A percentile compares a stretch with the other conserved stretches of the same genome.
Conservation (phyloP, 2,888 invertebrate species). For the Sycophila texana region DNA sequence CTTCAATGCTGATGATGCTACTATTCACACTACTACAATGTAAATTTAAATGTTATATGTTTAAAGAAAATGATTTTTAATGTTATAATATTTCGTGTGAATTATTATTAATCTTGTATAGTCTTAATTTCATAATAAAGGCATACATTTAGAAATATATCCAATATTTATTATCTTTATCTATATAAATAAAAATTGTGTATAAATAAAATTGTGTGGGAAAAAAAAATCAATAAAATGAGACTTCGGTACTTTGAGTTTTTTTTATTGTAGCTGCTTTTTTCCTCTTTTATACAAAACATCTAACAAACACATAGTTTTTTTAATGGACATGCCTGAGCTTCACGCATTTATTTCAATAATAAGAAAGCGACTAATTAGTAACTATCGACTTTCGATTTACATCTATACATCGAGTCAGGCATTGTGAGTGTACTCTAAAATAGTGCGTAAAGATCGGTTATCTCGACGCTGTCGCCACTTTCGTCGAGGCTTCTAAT, state of each 20-base stretch:
- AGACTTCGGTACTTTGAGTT: not conserved
- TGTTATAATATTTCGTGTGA: too few relatives aligned
- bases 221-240: too few relatives aligned
- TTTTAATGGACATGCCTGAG: constrained; percentile 61
- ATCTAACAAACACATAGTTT: constrained; percentile 70
- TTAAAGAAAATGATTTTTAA: too few relatives aligned
- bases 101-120: too few relatives aligned
- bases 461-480: constrained; percentile 41
- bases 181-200: too few relatives aligned
- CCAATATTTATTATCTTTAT: too few relatives aligned
- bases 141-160: too few relatives aligned
- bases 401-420: constrained; percentile 51
- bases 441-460: constrained; percentile 35
- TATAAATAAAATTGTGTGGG: too few relatives aligned
- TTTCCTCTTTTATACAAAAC: constrained; percentile 70
- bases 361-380: constrained; percentile 63
- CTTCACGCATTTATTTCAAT: constrained; percentile 48
- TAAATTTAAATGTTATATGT: too few relatives aligned
- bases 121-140: too few relatives aligned
- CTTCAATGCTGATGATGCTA: too few relatives aligned
- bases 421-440: constrained; percentile 41
- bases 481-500: constrained; percentile 29
- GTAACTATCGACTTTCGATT: constrained; percentile 59
- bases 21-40: too few relatives aligned
- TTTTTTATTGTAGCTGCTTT: constrained; percentile 49